phyloP scores from a whole-genome alignment of 1,140 invertebrate genomes.

The Acromyrmex heyeri region DNA sequence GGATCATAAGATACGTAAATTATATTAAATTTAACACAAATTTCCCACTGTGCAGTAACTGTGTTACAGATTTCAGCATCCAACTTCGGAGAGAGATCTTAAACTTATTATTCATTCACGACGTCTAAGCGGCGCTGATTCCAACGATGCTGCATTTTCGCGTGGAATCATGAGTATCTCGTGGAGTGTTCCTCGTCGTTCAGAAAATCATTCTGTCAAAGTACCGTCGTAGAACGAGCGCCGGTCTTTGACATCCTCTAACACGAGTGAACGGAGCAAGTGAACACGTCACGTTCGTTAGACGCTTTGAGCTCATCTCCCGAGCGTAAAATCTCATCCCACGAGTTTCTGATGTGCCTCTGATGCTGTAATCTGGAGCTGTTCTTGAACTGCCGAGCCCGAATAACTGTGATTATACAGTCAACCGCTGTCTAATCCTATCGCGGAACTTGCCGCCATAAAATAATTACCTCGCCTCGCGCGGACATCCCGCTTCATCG shows the following conservation, averaged over 20 bases:
- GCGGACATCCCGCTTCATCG: conserved; percentile 26
- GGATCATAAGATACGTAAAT: no score
- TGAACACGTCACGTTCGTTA: conserved; percentile 25
- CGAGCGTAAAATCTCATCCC: conserved; percentile 24
- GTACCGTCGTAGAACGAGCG: neutral
- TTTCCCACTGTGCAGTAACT: no score
- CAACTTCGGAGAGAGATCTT: no score
- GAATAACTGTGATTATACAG: conserved; percentile 47
- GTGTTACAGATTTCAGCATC: no score
- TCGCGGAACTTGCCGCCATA: conserved; percentile 39
- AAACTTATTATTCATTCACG: no score
- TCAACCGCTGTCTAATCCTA: conserved; percentile 44
- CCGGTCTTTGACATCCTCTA: neutral
- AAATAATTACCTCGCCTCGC: conserved; percentile 47
- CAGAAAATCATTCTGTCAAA: neutral
- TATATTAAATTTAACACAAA: no score
- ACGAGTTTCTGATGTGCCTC: neutral
- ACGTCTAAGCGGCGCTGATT: neutral
- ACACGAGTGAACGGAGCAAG: conserved; percentile 6
- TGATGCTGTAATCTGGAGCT: conserved; percentile 13
- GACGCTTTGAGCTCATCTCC: conserved; percentile 19
- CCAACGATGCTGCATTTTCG: neutral
- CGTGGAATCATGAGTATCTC: neutral
- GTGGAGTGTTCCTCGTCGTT: neutral
- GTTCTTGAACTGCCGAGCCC: conserved; percentile 12